Percentiles rank a stretch among this genome's conserved stretches.
Evolutionary conservation across 2,888 invertebrate species (phyloP).

Genomic region (Drosophila meridionalis): DNA sequence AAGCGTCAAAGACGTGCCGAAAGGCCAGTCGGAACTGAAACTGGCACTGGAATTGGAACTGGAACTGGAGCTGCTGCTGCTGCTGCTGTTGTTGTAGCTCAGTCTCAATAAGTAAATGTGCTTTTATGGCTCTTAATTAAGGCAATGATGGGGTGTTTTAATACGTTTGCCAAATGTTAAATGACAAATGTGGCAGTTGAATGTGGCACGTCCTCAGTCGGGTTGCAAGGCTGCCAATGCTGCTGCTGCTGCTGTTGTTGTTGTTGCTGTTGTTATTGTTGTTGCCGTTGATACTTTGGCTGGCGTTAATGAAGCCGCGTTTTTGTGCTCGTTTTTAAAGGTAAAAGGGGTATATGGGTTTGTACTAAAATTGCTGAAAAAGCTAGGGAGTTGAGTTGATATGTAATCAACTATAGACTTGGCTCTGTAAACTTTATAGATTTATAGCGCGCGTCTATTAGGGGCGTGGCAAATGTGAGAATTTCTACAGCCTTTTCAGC

Average conservation of each 20-base stretch:
- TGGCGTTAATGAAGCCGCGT: slow-evolving; percentile 67
- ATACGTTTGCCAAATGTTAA: slow-evolving; percentile 84
- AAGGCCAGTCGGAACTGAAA: background rate
- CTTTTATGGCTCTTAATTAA: slow-evolving; percentile 85
- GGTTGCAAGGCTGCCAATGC: slow-evolving; percentile 6
- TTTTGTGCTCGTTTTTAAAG: slow-evolving; percentile 26
- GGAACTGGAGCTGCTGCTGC: background rate
- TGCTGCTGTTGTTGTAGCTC: background rate
- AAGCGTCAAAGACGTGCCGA: slow-evolving; percentile 71
- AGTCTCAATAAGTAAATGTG: slow-evolving; percentile 83
- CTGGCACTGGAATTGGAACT: background rate
- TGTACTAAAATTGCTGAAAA: background rate
- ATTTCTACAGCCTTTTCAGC: background rate
- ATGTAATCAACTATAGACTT: background rate
- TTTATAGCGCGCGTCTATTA: background rate
- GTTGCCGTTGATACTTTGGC: slow-evolving; percentile 1
- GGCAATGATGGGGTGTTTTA: slow-evolving; percentile 85
- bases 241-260: background rate
- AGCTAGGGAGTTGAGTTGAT: background rate
- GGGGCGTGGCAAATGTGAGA: background rate
- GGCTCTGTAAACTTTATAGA: background rate
- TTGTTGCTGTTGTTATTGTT: no score
- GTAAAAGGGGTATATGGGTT: background rate
- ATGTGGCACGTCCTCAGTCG: slow-evolving; percentile 47
- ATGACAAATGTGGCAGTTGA: slow-evolving; percentile 72